Base-by-base conservation (phyloP, 2,113 vertebrate species). In the Gulo gulo region DNA sequence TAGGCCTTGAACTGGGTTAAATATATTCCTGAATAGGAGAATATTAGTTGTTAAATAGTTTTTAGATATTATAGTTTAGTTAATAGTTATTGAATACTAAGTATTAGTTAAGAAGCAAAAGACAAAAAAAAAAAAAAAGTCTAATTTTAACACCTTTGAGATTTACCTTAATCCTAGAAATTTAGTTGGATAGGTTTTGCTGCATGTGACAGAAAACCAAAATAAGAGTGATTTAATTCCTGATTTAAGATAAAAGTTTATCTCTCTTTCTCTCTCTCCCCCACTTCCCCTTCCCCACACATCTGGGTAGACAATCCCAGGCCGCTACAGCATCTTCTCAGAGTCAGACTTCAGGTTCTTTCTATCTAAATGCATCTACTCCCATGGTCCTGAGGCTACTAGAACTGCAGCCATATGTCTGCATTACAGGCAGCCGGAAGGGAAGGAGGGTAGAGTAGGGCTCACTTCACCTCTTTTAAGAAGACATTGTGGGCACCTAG, bases 81-180 rank as follows among this genome's bases (percentile, higher is more conserved):
- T 36, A n/a, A 69, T 21, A 69, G 67, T 36, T 69, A 36, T 69
- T 69, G 34, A n/a, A 59, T 86, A 78, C 5, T 71, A 96, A 97
- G 45, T 79, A 20, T 76, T 52, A 94, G 47, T 88, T 80, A 95
- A 94, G 39, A 81, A 94, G 5, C 4, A 93, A 92, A 94, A 87
- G 16, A 78, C 3, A 87, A 61, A n/a, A 52, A 50, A 87, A 61
- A n/a, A 52, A 50, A 39, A 8, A 45, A 3, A 26, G 16, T 21
- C 3, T 18, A 34, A 82, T 80, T 2, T 55, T 84, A 50, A 65
- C 13, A 86, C 7, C 20, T 87, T 94, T 97, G 34, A 73, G 24
- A n/a, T 79, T 95, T 47, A 71, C 5, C 4, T 84, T 59, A 57
- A n/a, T 85, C 24, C 16, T 94, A 86, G 34, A 84, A 76, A 85